phyloP scores from a whole-genome alignment of 2,113 vertebrate genomes.

The Anarhynchus alexandrinus region DNA sequence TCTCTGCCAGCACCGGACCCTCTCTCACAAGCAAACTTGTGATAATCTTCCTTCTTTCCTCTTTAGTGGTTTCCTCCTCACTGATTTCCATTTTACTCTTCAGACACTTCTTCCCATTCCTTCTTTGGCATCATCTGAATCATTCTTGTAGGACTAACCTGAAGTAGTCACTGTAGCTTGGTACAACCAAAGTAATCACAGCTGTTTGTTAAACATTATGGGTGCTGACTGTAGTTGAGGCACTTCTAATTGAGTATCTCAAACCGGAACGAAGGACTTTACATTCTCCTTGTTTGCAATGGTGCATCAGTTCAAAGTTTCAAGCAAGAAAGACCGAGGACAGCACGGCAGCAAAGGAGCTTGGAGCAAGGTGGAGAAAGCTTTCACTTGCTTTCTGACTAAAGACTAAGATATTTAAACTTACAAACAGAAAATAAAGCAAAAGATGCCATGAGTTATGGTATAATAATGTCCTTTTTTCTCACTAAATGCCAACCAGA shows the following conservation, averaged over 20 bases:
- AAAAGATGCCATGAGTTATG: neutral
- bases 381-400: neutral
- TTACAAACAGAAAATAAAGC: neutral
- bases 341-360: neutral
- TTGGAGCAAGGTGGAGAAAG: neutral
- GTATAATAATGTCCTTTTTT: neutral
- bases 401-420: neutral
- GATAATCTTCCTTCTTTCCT: neutral
- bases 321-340: neutral
- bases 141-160: neutral
- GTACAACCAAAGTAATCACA: neutral
- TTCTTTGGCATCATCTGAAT: neutral
- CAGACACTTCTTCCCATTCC: neutral
- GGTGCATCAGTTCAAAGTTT: neutral
- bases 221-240: neutral
- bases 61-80: neutral
- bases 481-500: neutral
- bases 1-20: neutral
- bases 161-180: neutral
- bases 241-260: neutral
- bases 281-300: neutral
- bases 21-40: neutral
- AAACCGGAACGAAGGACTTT: neutral
- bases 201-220: neutral
- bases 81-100: neutral